These are phyloP conservation scores for Agrotis ipsilon DNA, from an alignment of 2,888 invertebrate genomes.

Conservation along the genomic window DNA sequence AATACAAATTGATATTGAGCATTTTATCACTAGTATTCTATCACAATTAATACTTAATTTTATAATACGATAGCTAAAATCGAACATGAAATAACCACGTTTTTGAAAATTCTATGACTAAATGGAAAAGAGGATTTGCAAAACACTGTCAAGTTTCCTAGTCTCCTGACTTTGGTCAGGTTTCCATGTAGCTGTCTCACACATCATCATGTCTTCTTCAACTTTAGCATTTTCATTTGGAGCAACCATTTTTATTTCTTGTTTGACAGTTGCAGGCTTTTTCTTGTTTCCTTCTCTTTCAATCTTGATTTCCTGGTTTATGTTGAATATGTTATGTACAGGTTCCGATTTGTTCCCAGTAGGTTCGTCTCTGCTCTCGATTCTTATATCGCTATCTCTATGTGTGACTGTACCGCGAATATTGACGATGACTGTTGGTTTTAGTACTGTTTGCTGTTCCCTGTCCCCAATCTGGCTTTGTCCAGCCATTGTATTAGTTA, in stretches of 20 bases:
- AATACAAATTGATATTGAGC: constrained; percentile 23
- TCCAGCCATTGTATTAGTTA: constrained; percentile 83
- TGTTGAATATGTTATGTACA: constrained; percentile 85
- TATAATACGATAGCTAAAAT: neutral
- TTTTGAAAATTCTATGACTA: constrained; percentile 53
- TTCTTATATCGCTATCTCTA: constrained; percentile 82
- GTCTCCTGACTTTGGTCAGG: constrained; percentile 66
- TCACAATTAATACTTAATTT: constrained; percentile 45
- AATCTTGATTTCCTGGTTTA: constrained; percentile 86
- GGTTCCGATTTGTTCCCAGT: constrained; percentile 64
- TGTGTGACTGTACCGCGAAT: constrained; percentile 84
- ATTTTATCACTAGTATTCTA: constrained; percentile 50
- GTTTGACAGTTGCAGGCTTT: constrained; percentile 69
- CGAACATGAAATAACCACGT: neutral
- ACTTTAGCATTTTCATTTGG: constrained; percentile 66
- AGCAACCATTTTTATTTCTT: constrained; percentile 71
- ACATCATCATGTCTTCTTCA: constrained; percentile 83
- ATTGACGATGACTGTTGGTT: constrained; percentile 88
- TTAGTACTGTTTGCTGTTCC: constrained; percentile 86
- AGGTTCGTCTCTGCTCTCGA: constrained; percentile 79
- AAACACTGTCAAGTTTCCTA: constrained; percentile 74
- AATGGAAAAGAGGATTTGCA: constrained; percentile 83
- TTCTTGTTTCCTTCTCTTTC: constrained; percentile 71
- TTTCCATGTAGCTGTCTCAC: constrained; percentile 77
- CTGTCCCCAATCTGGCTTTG: constrained; percentile 88